Evolutionary conservation across 2,797 vertebrate genomes (phyloP).

Genomic region (Malurus splendens): DNA sequence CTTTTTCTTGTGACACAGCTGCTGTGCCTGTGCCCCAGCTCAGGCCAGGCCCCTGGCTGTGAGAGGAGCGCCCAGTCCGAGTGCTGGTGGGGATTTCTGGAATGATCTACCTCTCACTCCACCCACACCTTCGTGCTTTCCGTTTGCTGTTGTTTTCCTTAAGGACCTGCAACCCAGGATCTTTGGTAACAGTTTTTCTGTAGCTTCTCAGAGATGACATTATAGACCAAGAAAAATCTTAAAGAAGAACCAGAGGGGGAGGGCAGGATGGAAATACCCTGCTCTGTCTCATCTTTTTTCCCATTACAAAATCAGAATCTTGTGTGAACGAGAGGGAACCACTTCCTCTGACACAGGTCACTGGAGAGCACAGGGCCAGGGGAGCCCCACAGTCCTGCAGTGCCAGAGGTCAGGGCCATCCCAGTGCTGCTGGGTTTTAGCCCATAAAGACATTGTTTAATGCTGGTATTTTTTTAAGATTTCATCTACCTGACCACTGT

Average conservation of each 20-base stretch:
- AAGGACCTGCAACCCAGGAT: background rate
- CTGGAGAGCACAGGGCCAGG: rapidly evolving
- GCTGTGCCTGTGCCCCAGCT: background rate
- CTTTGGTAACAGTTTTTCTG: background rate
- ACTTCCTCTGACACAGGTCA: rapidly evolving
- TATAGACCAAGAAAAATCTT: background rate
- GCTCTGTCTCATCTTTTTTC: background rate
- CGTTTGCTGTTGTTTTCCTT: background rate
- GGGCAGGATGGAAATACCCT: background rate
- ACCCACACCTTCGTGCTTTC: rapidly evolving
- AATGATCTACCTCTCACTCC: background rate
- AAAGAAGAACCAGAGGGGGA: background rate
- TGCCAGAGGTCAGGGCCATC: background rate
- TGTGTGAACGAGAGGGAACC: background rate
- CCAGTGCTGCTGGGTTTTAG: background rate
- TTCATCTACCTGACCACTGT: rapidly evolving
- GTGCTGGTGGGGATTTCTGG: background rate
- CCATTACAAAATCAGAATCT: background rate
- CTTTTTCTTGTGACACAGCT: background rate
- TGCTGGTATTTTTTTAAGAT: background rate
- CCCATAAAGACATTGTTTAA: background rate
- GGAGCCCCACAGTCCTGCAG: rapidly evolving
- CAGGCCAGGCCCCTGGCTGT: background rate
- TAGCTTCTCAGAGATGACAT: background rate
- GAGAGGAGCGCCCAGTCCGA: background rate